Evolutionary conservation across 2,888 invertebrate species (phyloP).

Genomic region (Chymomyza procnemis): DNA sequence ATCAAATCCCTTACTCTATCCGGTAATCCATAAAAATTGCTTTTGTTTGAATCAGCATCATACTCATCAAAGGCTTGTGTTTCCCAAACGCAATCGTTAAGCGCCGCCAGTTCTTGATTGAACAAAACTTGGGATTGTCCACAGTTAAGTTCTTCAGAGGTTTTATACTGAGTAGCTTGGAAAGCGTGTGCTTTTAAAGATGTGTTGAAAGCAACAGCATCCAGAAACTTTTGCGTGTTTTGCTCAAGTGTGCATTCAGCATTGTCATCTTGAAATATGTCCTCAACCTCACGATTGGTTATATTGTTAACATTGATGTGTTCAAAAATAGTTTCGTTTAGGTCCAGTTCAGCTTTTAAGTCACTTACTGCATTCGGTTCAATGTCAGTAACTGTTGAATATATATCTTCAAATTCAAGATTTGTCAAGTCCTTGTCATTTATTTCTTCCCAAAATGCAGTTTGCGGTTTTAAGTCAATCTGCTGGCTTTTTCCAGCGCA

Average conservation of each 20-base stretch:
- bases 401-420: not conserved
- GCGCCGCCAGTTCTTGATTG: slow-evolving; percentile 43
- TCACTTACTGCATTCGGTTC: not conserved
- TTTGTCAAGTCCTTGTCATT: not conserved
- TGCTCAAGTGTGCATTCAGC: slow-evolving; percentile 45
- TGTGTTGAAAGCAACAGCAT: slow-evolving; percentile 65
- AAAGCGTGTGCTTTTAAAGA: slow-evolving; percentile 45
- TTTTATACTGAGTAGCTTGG: slow-evolving; percentile 74
- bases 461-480: not conserved
- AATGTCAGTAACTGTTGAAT: not conserved
- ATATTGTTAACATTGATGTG: slow-evolving; percentile 57
- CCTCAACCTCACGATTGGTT: slow-evolving; percentile 42
- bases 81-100: slow-evolving; percentile 72
- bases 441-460: not conserved
- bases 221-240: slow-evolving; percentile 75
- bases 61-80: slow-evolving; percentile 67
- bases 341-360: slow-evolving; percentile 1
- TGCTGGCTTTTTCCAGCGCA: not conserved
- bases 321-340: slow-evolving; percentile 57
- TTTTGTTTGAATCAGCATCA: slow-evolving; percentile 71
- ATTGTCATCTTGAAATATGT: slow-evolving; percentile 53
- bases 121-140: slow-evolving; percentile 23
- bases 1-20: slow-evolving; percentile 84
- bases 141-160: slow-evolving; percentile 62
- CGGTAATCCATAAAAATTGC: slow-evolving; percentile 89